Percentiles rank a stretch among this genome's conserved stretches.
Conservation (phyloP, 2,888 invertebrate species). For the Metallyticus violacea region DNA sequence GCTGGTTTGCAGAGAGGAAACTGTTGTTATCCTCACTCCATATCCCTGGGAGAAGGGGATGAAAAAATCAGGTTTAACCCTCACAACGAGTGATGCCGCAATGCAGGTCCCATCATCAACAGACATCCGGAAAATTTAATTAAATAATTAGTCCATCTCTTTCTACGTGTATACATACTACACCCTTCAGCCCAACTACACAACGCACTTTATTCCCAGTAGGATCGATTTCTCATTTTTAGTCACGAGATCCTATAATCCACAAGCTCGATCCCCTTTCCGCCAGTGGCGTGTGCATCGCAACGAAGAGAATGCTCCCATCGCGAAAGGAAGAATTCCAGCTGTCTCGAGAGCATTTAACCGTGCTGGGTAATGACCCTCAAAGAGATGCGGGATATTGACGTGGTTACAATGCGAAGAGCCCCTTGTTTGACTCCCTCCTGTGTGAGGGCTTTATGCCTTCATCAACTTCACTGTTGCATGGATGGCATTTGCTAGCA, state of each 20-base stretch:
- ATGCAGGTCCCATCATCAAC: neutral
- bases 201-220: neutral
- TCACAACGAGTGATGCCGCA: neutral
- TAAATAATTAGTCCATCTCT: neutral
- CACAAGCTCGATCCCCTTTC: too few species aligned
- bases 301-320: neutral
- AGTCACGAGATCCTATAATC: neutral
- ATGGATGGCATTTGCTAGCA: too few species aligned
- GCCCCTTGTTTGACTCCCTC: neutral
- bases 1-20: neutral
- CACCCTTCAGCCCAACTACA: neutral
- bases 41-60: neutral
- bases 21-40: neutral
- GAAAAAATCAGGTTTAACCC: neutral
- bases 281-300: neutral
- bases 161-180: neutral
- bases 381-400: neutral
- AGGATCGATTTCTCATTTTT: neutral
- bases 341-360: neutral
- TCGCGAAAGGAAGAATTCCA: neutral
- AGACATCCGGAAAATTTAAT: slow-evolving; percentile 10
- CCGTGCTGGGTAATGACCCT: neutral
- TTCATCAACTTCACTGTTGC: neutral
- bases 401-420: neutral
- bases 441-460: neutral